A percentile compares a stretch with the other conserved stretches of the same genome.
phyloP scores from a whole-genome alignment of 37 sponge, comb jelly and placozoan species.

The Beroe forskalii region DNA sequence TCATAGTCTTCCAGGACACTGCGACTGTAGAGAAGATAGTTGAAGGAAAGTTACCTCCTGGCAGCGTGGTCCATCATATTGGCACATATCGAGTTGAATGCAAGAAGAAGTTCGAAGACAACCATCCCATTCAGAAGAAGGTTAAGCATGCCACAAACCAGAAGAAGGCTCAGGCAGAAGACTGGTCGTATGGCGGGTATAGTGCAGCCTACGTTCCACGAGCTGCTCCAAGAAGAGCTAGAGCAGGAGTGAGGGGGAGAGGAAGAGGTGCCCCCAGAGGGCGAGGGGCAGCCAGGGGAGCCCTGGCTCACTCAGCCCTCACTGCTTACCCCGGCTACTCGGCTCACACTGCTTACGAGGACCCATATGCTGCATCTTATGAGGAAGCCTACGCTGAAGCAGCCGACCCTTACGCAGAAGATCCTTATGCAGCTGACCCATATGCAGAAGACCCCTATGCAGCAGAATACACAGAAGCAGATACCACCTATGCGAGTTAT shows the following conservation, averaged over 20 bases:
- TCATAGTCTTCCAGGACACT: slow-evolving; percentile 17
- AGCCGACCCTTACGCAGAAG: not conserved
- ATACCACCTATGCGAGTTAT: not conserved
- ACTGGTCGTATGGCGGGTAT: not conserved
- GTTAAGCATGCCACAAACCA: not conserved
- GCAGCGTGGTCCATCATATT: slow-evolving; percentile 40
- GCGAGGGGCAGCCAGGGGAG: not conserved
- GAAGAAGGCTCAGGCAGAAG: slow-evolving; percentile 5
- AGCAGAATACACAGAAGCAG: not conserved
- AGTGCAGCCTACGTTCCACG: not conserved
- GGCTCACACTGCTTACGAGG: not conserved
- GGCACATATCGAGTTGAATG: slow-evolving; percentile 45
- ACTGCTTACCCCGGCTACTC: not conserved
- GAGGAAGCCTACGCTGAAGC: not conserved
- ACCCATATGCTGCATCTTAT: not conserved
- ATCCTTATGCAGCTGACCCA: not conserved
- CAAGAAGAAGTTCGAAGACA: slow-evolving; percentile 64
- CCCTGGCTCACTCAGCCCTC: not conserved
- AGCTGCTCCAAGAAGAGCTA: not conserved
- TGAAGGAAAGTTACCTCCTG: slow-evolving; percentile 43
- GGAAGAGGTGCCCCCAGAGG: not conserved
- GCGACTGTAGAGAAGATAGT: slow-evolving; percentile 32
- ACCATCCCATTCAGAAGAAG: slow-evolving; percentile 61
- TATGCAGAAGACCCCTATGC: not conserved
- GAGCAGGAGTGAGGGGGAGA: not conserved